These are phyloP conservation scores for Phasia obesa DNA, from an alignment of 2,888 invertebrate genomes.

Conservation along the genomic window DNA sequence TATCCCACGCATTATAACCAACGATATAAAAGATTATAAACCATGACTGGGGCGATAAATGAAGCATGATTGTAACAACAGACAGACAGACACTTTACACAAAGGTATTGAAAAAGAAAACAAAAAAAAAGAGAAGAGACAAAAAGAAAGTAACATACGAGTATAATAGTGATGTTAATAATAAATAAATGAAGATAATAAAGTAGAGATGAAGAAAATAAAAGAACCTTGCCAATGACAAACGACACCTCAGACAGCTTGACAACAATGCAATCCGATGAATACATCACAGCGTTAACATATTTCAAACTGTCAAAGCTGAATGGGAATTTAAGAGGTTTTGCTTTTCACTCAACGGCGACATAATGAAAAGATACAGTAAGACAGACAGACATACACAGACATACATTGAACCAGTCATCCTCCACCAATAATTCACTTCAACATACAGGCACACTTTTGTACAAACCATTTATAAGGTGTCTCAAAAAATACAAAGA, in stretches of 20 bases:
- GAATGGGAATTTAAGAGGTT: constrained; percentile 67
- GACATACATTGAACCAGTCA: constrained; percentile 11
- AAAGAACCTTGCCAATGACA: constrained; percentile 63
- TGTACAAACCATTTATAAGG: constrained; percentile 22
- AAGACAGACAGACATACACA: too few relatives aligned
- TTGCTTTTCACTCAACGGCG: constrained; percentile 62
- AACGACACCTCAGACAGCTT: constrained; percentile 70
- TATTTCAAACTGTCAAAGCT: constrained; percentile 66
- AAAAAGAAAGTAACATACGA: not conserved
- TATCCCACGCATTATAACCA: constrained; percentile 60
- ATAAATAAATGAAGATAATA: constrained; percentile 22
- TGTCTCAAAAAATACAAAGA: constrained; percentile 5
- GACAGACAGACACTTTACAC: constrained; percentile 17
- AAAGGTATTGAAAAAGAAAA: not conserved
- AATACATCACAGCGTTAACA: constrained; percentile 68
- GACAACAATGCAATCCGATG: constrained; percentile 69
- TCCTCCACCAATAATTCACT: constrained; percentile 22
- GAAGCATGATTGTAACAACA: constrained; percentile 26
- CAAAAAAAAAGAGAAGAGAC: not conserved
- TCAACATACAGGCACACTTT: constrained; percentile 34
- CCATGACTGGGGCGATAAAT: constrained; percentile 40
- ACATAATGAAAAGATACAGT: constrained; percentile 48
- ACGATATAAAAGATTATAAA: constrained; percentile 36
- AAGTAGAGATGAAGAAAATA: constrained; percentile 21
- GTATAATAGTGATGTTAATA: constrained; percentile 30